Conservation (phyloP, 2,113 vertebrate species). For the Thamnophis sirtalis region DNA sequence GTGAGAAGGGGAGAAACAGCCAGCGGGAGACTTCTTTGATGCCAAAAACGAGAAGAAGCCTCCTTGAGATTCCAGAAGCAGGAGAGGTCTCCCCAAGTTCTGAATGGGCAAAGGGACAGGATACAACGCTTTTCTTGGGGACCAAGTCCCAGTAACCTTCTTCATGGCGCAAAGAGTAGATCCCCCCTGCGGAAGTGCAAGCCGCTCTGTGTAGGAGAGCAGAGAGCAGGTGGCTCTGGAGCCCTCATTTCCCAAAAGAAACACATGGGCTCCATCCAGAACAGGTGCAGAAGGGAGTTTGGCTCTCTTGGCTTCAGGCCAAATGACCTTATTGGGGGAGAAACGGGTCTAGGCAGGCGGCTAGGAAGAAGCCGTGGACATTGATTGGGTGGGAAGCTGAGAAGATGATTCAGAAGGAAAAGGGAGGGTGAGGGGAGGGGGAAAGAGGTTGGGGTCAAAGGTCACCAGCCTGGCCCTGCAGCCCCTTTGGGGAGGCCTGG, state of each 20-base stretch:
- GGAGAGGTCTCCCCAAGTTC: not conserved
- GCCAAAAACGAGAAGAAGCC: not conserved
- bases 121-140: not conserved
- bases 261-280: not conserved
- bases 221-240: not conserved
- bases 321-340: not conserved
- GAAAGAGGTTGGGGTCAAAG: not conserved
- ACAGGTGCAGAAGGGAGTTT: not conserved
- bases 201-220: not conserved
- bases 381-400: not conserved
- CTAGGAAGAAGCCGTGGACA: not conserved
- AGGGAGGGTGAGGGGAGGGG: too few relatives aligned
- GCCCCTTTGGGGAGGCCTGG: not conserved
- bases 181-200: not conserved
- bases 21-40: not conserved
- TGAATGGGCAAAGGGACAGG: not conserved
- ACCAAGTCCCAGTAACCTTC: not conserved
- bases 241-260: not conserved
- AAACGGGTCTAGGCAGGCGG: not conserved
- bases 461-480: not conserved
- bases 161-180: not conserved
- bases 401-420: not conserved
- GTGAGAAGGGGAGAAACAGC: not conserved
- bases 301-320: not conserved
- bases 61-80: not conserved